A percentile compares a stretch with the other conserved stretches of the same genome.
These are phyloP conservation scores for Brachionus rubens DNA, from an alignment of 1,140 invertebrate genomes.

Conservation along the genomic window DNA sequence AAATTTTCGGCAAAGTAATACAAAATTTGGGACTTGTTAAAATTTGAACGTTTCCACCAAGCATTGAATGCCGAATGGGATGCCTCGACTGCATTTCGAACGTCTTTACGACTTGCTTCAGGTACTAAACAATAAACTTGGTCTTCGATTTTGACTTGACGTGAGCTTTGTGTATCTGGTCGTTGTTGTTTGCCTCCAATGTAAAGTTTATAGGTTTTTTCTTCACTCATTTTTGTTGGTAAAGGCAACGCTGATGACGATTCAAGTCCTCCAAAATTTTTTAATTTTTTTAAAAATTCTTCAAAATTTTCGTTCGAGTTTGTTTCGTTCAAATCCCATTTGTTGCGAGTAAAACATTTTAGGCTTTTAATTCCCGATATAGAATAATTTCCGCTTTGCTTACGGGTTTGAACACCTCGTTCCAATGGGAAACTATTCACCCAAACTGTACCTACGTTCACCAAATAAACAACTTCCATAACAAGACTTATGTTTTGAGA, in stretches of 20 bases:
- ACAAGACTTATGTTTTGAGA: conserved; percentile 64
- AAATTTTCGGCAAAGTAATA: conserved; percentile 63
- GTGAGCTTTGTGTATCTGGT: conserved; percentile 61
- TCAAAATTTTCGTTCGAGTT: background rate
- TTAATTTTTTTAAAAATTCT: background rate
- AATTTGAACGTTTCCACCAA: conserved; percentile 62
- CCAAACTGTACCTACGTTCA: conserved; percentile 65
- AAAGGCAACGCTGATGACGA: background rate
- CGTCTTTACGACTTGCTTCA: conserved; percentile 62
- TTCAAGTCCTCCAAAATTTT: background rate
- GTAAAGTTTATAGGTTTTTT: conserved; percentile 63
- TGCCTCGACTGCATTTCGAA: conserved; percentile 63
- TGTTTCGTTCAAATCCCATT: background rate
- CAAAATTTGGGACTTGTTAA: conserved; percentile 63
- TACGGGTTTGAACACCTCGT: conserved; percentile 62
- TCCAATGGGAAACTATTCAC: conserved; percentile 64
- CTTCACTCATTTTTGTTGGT: conserved; percentile 46
- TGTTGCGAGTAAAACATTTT: background rate
- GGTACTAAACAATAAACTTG: conserved; percentile 60
- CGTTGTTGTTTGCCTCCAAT: conserved; percentile 63
- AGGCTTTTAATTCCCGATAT: conserved; percentile 55
- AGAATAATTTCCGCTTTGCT: conserved; percentile 62
- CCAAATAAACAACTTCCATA: conserved; percentile 63
- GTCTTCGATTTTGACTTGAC: conserved; percentile 54
- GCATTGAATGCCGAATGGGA: conserved; percentile 54